These are phyloP conservation scores for Liposcelis brunnea DNA, from an alignment of 2,888 invertebrate genomes.

Conservation along the genomic window DNA sequence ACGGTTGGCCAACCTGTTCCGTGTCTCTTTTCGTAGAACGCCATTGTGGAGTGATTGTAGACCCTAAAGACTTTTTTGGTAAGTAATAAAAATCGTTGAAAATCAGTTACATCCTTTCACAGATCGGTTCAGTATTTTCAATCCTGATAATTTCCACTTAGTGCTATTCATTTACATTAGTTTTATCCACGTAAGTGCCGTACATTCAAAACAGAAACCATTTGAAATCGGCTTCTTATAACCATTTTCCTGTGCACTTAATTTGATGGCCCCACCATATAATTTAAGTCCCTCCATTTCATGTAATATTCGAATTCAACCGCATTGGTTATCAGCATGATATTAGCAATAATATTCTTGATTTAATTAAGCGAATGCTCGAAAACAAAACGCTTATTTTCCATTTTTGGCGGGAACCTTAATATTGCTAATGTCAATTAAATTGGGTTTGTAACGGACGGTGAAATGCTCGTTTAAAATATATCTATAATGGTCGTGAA, in stretches of 20 bases:
- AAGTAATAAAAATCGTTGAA: constrained; percentile 47
- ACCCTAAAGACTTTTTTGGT: constrained; percentile 55
- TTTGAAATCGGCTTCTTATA: constrained; percentile 39
- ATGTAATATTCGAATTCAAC: too few relatives aligned
- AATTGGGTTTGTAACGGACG: too few relatives aligned
- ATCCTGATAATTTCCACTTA: constrained; percentile 23
- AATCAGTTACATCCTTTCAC: constrained; percentile 48
- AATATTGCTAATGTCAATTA: too few relatives aligned
- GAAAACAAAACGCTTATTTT: too few relatives aligned
- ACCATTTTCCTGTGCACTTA: constrained; percentile 52
- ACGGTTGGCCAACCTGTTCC: neutral
- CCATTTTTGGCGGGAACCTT: too few relatives aligned
- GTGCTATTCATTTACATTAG: constrained; percentile 15
- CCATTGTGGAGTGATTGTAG: constrained; percentile 81
- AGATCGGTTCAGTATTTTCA: constrained; percentile 30
- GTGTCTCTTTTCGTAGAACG: constrained; percentile 40
- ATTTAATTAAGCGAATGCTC: too few relatives aligned
- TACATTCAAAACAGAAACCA: constrained; percentile 31
- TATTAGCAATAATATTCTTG: too few relatives aligned
- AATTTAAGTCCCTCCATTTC: neutral
- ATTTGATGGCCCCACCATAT: constrained; percentile 16
- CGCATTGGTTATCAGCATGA: too few relatives aligned
- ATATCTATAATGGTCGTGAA: too few relatives aligned
- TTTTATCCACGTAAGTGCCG: constrained; percentile 29
- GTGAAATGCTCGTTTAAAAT: too few relatives aligned